Evolutionary conservation across 2,888 invertebrate species (phyloP), one percentile per base, ranked within the genome.

Genomic region (Caenorhabditis sp.): DNA sequence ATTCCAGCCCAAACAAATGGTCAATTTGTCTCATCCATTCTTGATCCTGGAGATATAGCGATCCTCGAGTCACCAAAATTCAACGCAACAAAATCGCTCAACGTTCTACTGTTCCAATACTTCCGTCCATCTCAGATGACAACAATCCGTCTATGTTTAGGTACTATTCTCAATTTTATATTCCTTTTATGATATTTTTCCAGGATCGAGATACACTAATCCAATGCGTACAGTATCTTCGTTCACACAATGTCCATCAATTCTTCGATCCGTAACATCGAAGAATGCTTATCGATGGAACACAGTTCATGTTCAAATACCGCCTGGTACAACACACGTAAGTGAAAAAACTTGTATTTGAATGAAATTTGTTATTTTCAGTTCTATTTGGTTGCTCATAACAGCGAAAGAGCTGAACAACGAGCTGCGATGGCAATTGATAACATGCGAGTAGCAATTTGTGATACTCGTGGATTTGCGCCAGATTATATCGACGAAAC

Each of bases 381-480:
- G 85, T 86, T 86, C 74, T 86, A 82, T 70, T 62, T 86, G 20
- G 85, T 86, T 23, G 86, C 86, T 26, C 85, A 86, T 63, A 85
- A 83, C 60, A 78, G 81, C 27, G 84, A 84, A 25, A 67, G 82
- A 52, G 76, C 84, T 0, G 77, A 81, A 21, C 71, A 74, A 27
- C 71, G 85, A 59, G 69, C 86, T 8, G 84, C 86, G 26, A 81
- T 86, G 27, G 86, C 84, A 2, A 76, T 86, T 26, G 86, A 86
- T 72, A 86, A 86, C 60, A 85, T 86, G 72, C 57, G 86, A 59
- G 85, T 86, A 8, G 86, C 86, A 1, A 83, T 86, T 21, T 85
- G 85, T 53, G 85, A 85, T 65, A 71, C 81, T 0, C 63, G 74
- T 57, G 78, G 81, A 27, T 82, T 77, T 63, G 77, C 81, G 4